Evolutionary conservation across 2,113 vertebrate genomes (phyloP).

Genomic region (Clupea harengus): DNA sequence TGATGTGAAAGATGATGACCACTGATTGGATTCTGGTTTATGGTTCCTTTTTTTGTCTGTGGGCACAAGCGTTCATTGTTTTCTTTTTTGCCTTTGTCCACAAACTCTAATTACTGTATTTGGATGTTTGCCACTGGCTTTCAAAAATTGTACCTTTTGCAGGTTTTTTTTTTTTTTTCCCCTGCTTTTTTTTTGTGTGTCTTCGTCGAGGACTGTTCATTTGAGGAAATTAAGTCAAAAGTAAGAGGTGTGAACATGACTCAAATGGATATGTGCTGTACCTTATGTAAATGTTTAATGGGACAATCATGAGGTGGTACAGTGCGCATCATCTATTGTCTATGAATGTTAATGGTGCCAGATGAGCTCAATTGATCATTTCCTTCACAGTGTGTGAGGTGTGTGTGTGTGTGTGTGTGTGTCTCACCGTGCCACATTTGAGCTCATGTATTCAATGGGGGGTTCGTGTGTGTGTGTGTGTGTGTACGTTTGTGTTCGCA

Average conservation of each 20-base stretch:
- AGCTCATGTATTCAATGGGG: conserved; percentile 21
- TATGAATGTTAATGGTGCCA: conserved; percentile 12
- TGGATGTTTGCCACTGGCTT: conserved; percentile 12
- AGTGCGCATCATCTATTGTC: not conserved
- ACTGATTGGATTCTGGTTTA: not conserved
- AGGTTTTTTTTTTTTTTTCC: not conserved
- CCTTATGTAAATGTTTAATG: not conserved
- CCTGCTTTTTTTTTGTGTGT: not conserved
- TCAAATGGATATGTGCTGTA: conserved; percentile 5
- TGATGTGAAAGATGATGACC: not conserved
- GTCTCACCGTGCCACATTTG: not conserved
- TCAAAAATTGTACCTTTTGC: not conserved
- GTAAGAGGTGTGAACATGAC: not conserved
- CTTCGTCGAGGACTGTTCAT: not conserved
- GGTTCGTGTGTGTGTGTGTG: conserved; percentile 7
- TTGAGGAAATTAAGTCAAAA: not conserved
- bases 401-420: not conserved
- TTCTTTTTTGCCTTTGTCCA: not conserved
- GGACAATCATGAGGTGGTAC: conserved; percentile 42
- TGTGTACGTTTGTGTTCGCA: not conserved
- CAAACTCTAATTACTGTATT: conserved; percentile 2
- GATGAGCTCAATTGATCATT: not conserved
- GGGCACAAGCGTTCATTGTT: not conserved
- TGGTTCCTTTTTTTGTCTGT: not conserved
- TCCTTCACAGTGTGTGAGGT: not conserved